A percentile compares a stretch with the other conserved stretches of the same genome.
Evolutionary conservation across 2,797 vertebrate genomes (phyloP).

Genomic region (Potorous gilbertii): DNA sequence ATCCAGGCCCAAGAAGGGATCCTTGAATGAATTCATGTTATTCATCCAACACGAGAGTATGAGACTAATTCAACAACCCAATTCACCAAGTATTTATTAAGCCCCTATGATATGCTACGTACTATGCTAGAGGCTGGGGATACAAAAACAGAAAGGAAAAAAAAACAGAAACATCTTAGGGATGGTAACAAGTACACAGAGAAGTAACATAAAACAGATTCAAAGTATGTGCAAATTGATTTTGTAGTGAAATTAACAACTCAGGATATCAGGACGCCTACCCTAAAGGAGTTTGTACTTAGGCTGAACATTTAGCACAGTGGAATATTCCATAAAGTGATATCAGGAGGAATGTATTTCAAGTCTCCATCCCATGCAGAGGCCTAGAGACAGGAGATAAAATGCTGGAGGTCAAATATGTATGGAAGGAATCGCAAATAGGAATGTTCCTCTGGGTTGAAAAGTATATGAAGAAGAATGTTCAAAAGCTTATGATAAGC

Average conservation of each 20-base stretch:
- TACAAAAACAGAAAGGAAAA: not conserved
- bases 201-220: not conserved
- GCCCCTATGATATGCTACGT: not conserved
- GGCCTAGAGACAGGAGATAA: not conserved
- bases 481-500: not conserved
- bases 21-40: not conserved
- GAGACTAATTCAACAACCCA: not conserved
- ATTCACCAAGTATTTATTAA: not conserved
- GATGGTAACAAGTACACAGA: not conserved
- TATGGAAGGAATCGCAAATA: not conserved
- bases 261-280: not conserved
- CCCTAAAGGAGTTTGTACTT: not conserved
- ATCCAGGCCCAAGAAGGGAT: not conserved
- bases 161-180: not conserved
- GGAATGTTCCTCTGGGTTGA: not conserved
- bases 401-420: not conserved
- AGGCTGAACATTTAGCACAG: not conserved
- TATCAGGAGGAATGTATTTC: not conserved
- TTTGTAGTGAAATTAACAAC: not conserved
- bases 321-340: not conserved
- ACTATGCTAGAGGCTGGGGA: not conserved
- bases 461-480: not conserved
- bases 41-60: not conserved
- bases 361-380: not conserved
- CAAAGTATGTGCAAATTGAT: not conserved